Base-by-base conservation (phyloP, 1,140 invertebrate genomes). In the Brachionus manjavacas region DNA sequence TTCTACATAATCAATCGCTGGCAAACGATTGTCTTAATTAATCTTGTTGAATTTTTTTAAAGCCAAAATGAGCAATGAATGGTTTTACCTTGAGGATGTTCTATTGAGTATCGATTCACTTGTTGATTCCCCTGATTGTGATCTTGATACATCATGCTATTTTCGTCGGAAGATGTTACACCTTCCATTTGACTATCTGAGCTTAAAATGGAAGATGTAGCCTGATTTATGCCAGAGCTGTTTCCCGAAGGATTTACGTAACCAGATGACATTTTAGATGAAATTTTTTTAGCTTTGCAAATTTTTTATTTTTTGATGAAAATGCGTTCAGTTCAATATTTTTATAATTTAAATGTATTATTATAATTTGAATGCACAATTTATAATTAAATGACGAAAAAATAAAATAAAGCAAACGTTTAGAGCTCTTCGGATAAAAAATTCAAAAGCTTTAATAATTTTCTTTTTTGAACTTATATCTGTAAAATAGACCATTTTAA, bases 71-170 rank as follows among this genome's bases (percentile, higher is more conserved):
- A 35, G 31, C 31, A 35, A 35, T 35, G 31, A 35, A 35, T 35
- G 31, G 31, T 6, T 4, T 25, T 43, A 81, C 79, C 79, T 81
- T 81, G 79, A 81, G 79, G 79, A 81, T 81, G 52, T 81, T 81
- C 79, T 14, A 81, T 81, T 12, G 79, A 81, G 35, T 81, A 81
- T 76, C 72, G 14, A 28, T 76, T 76, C 2, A 52, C 8, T n/a
- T 76, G 72, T 25, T 76, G 25, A 49, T 28, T 76, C 25, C 25
- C 41, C 49, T 76, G 72, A 35, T 6, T 35, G 31, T 35, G 31
- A 76, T 49, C 49, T 76, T 49, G 72, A 28, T 46, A 41, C 35
- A 74, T 14, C 20, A 74, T 20, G n/a, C 9, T 76, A 25, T 49
- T 46, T 8, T 76, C 72, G 28, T 76, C 72, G 31, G 72, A 49